phyloP scores from a whole-genome alignment of 1,140 invertebrate genomes.

The Rhynchophorus ferrugineus region DNA sequence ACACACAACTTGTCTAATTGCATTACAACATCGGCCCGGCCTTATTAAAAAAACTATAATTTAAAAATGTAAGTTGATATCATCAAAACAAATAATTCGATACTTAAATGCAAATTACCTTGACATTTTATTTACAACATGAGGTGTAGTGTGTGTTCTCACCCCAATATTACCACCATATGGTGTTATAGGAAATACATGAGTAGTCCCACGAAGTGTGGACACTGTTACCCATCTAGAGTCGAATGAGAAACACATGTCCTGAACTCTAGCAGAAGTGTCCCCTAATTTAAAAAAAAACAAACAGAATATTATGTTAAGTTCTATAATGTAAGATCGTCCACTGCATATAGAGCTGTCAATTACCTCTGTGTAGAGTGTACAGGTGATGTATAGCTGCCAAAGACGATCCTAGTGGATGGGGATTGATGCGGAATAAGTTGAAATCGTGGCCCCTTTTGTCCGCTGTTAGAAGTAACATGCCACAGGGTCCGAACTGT shows the following conservation, averaged over 20 bases:
- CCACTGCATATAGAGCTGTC: not conserved
- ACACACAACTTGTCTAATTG: too few species aligned
- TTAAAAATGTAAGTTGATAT: too few species aligned
- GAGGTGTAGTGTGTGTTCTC: constrained; percentile 84
- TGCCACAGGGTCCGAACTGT: constrained; percentile 87
- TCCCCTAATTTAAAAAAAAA: constrained; percentile 45
- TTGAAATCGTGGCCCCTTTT: constrained; percentile 93
- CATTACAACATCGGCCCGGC: too few species aligned
- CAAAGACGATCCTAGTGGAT: constrained; percentile 78
- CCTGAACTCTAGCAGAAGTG: constrained; percentile 75
- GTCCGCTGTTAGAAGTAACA: constrained; percentile 87
- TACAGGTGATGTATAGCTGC: constrained; percentile 95
- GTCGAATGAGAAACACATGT: constrained; percentile 84
- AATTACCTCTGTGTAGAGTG: constrained; percentile 69
- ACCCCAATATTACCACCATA: constrained; percentile 88
- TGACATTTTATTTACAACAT: constrained; percentile 92
- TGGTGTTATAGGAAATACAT: constrained; percentile 95
- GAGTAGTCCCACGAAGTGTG: constrained; percentile 91
- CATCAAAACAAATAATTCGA: too few species aligned
- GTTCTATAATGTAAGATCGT: not conserved
- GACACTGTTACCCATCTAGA: constrained; percentile 93
- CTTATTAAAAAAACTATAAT: too few species aligned
- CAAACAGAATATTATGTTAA: not conserved
- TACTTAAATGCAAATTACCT: too few species aligned
- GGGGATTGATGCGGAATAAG: constrained; percentile 88